These are phyloP conservation scores for Macrocentrus cingulum DNA, from an alignment of 1,140 invertebrate species.

Conservation along the genomic window DNA sequence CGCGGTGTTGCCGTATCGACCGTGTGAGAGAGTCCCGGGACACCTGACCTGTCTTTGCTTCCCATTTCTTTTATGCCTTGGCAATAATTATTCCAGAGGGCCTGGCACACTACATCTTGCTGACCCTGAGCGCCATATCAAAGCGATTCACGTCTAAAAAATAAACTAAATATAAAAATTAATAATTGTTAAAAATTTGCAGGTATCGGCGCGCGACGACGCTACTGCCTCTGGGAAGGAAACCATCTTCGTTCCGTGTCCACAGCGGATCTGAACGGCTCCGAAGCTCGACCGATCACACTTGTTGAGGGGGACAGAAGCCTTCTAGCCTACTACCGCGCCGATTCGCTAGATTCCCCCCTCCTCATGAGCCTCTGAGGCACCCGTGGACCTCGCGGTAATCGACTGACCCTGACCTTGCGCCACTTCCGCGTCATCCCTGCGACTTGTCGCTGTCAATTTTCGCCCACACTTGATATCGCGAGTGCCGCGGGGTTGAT, in stretches of 20 bases:
- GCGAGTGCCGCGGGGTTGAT: background rate
- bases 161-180: conserved; percentile 7
- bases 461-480: background rate
- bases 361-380: conserved; percentile 18
- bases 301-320: conserved; percentile 43
- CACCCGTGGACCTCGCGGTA: conserved; percentile 23
- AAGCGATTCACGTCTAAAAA: too few species aligned
- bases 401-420: conserved; percentile 52
- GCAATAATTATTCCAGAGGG: too few species aligned
- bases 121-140: too few species aligned
- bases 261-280: background rate
- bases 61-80: too few species aligned
- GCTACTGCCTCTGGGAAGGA: too few species aligned
- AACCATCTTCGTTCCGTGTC: background rate
- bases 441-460: conserved; percentile 11
- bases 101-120: too few species aligned
- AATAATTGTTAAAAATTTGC: too few species aligned
- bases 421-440: conserved; percentile 48
- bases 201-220: too few species aligned
- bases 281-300: conserved; percentile 38
- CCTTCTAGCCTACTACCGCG: conserved; percentile 7
- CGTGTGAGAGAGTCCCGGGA: too few species aligned
- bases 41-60: too few species aligned
- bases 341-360: conserved; percentile 5
- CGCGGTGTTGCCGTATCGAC: conserved; percentile 57